Evolutionary conservation across 1,140 invertebrate species (phyloP).

Genomic region (Telenomus remus): DNA sequence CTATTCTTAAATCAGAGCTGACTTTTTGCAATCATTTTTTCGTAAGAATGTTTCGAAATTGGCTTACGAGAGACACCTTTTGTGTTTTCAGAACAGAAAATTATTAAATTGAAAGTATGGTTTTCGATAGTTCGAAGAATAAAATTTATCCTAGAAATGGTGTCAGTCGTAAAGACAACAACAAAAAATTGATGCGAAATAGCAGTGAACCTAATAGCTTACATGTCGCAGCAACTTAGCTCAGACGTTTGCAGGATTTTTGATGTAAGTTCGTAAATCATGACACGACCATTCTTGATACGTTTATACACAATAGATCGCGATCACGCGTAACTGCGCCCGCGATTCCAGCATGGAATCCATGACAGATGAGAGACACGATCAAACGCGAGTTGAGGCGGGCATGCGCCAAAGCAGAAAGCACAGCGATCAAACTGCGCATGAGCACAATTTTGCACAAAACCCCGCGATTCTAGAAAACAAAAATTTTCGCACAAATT

Average conservation of each 20-base stretch:
- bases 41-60: no score
- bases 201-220: no score
- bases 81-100: no score
- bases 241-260: no score
- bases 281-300: no score
- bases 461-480: constrained; percentile 32
- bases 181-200: constrained; percentile 53
- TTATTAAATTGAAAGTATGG: no score
- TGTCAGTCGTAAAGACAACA: constrained; percentile 24
- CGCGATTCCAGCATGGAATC: constrained; percentile 69
- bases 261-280: no score
- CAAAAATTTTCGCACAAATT: not conserved
- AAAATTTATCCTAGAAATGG: constrained; percentile 55
- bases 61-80: no score
- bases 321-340: constrained; percentile 64
- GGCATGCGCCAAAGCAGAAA: constrained; percentile 63
- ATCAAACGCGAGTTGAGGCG: constrained; percentile 16
- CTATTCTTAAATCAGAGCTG: no score
- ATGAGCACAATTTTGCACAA: constrained; percentile 25
- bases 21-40: no score
- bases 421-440: constrained; percentile 38
- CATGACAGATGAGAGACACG: constrained; percentile 67
- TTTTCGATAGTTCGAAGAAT: no score
- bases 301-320: constrained; percentile 57
- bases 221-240: no score